Conservation (phyloP, 2,113 vertebrate genomes). For the Arvicanthis niloticus region DNA sequence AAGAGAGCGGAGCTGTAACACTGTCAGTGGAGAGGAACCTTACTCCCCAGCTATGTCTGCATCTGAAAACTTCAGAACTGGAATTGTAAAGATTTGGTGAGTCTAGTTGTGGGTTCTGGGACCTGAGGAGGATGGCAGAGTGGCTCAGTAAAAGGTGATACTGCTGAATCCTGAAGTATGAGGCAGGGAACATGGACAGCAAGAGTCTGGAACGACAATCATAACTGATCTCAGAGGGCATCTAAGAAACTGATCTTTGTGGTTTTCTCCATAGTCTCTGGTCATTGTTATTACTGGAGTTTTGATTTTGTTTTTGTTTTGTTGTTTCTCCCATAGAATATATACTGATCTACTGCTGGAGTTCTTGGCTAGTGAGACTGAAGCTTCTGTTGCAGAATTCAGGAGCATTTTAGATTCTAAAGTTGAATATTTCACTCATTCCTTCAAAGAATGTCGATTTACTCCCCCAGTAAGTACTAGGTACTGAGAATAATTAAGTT, state of each 20-base stretch:
- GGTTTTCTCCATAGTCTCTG: neutral
- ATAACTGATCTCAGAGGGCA: neutral
- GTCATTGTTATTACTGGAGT: neutral
- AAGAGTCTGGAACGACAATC: neutral
- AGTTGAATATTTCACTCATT: slow-evolving; percentile 2
- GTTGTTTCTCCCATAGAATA: neutral
- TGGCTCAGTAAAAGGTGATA: neutral
- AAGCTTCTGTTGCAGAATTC: neutral
- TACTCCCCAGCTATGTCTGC: neutral
- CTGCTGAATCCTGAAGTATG: neutral
- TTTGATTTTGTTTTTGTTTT: neutral
- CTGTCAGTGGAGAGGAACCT: neutral
- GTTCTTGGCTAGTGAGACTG: neutral
- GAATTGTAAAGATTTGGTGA: neutral
- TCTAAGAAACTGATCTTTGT: neutral
- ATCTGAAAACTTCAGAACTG: neutral
- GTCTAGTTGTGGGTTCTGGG: neutral
- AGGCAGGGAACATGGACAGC: neutral
- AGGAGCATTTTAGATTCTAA: slow-evolving; percentile 27
- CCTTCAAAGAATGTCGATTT: neutral
- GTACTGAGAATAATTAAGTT: neutral
- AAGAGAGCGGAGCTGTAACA: neutral
- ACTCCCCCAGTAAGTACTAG: neutral
- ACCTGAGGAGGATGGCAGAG: neutral
- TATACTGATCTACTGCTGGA: neutral